These are phyloP conservation scores for Lissocephala sabroskyi DNA, from an alignment of 2,888 invertebrate species.

Conservation along the genomic window DNA sequence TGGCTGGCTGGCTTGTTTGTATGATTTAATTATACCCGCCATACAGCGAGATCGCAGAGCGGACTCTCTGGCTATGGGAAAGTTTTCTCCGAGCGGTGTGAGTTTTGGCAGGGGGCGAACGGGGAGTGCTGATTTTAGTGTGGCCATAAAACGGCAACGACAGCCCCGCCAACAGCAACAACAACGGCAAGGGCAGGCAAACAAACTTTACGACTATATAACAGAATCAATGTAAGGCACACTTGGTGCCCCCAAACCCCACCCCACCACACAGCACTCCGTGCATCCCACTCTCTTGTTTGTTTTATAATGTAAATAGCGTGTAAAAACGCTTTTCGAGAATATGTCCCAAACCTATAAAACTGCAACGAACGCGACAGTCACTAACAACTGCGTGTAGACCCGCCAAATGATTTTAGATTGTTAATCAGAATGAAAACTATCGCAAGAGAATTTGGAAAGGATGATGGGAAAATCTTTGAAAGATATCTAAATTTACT, in stretches of 20 bases:
- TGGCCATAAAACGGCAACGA: slow-evolving; percentile 45
- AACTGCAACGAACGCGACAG: slow-evolving; percentile 4
- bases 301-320: slow-evolving; percentile 45
- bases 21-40: slow-evolving; percentile 28
- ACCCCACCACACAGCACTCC: background rate
- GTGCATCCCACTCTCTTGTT: slow-evolving; percentile 28
- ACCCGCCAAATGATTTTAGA: too few species aligned
- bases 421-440: too few species aligned
- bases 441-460: too few species aligned
- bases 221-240: slow-evolving; percentile 60
- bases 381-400: too few species aligned
- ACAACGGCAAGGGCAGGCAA: slow-evolving; percentile 47
- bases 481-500: too few species aligned
- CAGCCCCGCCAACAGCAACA: slow-evolving; percentile 20
- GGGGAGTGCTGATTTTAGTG: slow-evolving; percentile 58
- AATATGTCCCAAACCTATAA: slow-evolving; percentile 49
- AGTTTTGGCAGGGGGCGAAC: slow-evolving; percentile 2
- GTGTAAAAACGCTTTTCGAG: slow-evolving; percentile 31
- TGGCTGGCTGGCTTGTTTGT: slow-evolving; percentile 19
- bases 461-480: too few species aligned
- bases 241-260: slow-evolving; percentile 6
- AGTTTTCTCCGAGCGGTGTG: slow-evolving; percentile 43
- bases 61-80: slow-evolving; percentile 41
- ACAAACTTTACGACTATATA: slow-evolving; percentile 61
- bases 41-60: slow-evolving; percentile 14